Conservation (phyloP, 2,113 vertebrate genomes). For the Equus quagga region DNA sequence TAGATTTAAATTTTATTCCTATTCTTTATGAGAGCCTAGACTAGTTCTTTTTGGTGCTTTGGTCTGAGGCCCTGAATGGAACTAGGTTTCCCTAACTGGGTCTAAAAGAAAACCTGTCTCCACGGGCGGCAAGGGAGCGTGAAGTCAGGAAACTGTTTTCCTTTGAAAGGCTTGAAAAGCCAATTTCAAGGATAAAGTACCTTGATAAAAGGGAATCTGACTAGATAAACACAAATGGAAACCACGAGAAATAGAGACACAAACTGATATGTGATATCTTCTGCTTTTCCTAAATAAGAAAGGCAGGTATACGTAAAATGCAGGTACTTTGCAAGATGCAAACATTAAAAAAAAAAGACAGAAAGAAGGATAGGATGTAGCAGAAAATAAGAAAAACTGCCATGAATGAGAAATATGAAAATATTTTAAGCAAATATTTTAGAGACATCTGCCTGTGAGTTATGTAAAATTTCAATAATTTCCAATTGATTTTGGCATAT, state of each 20-base stretch:
- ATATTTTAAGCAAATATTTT: not conserved
- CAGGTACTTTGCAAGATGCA: not conserved
- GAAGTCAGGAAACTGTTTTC: slow-evolving; percentile 74
- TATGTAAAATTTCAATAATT: not conserved
- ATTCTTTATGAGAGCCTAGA: not conserved
- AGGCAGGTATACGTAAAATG: slow-evolving; percentile 52
- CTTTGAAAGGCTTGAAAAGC: slow-evolving; percentile 83
- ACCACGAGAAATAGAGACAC: slow-evolving; percentile 60
- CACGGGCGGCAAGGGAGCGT: slow-evolving; percentile 52
- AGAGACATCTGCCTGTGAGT: not conserved
- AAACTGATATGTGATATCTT: slow-evolving; percentile 43
- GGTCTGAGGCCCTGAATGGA: not conserved
- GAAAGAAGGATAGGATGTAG: not conserved
- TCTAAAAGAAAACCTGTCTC: slow-evolving; percentile 49
- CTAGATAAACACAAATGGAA: slow-evolving; percentile 68
- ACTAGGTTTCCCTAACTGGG: not conserved
- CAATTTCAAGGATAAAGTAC: slow-evolving; percentile 83
- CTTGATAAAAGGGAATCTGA: slow-evolving; percentile 77
- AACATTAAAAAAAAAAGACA: not conserved
- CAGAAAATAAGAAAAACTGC: not conserved
- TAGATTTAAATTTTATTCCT: not conserved
- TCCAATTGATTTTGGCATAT: not conserved
- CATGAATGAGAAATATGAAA: not conserved
- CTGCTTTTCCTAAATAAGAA: slow-evolving; percentile 67
- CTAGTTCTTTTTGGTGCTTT: slow-evolving; percentile 20